Evolutionary conservation across 2,888 invertebrate genomes (phyloP).

Genomic region (Cephonodes hylas): DNA sequence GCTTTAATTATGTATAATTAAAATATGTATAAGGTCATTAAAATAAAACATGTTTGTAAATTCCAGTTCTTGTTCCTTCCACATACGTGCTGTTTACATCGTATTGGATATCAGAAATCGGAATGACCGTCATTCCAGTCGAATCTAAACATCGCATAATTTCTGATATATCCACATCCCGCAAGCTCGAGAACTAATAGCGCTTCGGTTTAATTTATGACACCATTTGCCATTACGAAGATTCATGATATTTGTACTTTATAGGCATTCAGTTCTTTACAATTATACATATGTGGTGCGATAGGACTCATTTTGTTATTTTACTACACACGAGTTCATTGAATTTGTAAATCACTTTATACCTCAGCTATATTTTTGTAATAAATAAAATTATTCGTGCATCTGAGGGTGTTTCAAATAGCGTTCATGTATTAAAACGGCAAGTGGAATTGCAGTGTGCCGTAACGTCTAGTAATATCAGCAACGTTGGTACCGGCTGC

Average conservation of each 20-base stretch:
- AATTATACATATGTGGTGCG: neutral
- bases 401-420: neutral
- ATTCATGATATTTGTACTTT: conserved; percentile 30
- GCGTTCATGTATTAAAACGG: neutral
- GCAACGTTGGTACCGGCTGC: conserved; percentile 40
- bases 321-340: neutral
- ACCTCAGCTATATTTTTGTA: neutral
- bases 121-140: neutral
- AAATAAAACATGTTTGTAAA: no score
- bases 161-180: neutral
- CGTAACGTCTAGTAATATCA: neutral
- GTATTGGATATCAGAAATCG: neutral
- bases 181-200: conserved; percentile 11
- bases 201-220: conserved; percentile 27
- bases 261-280: neutral
- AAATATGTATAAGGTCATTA: no score
- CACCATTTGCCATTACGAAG: conserved; percentile 27
- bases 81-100: no score
- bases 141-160: neutral
- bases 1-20: no score
- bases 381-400: no score
- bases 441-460: neutral
- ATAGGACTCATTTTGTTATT: neutral
- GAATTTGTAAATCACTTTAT: neutral
- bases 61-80: no score